Evolutionary conservation across 2,888 invertebrate genomes (phyloP).

Genomic region (Cerceris ruficornis): DNA sequence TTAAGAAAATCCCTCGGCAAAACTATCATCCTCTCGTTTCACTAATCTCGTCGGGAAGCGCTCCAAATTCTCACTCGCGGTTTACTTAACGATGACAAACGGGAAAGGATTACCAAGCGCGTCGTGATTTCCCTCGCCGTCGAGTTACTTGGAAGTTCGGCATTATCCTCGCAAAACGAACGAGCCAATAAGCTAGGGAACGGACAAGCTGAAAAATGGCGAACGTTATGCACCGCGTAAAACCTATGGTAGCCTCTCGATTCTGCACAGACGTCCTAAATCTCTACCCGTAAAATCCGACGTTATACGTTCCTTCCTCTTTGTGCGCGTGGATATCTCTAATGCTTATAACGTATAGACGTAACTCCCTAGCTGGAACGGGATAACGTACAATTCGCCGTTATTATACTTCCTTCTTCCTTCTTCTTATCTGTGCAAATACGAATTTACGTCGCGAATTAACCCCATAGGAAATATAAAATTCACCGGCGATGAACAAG

Average conservation of each 20-base stretch:
- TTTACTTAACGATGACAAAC: slow-evolving; percentile 66
- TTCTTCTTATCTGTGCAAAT: slow-evolving; percentile 12
- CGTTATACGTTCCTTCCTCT: slow-evolving; percentile 18
- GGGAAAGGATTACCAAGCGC: slow-evolving; percentile 52
- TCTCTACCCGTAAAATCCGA: slow-evolving; percentile 43
- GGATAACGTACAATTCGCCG: slow-evolving; percentile 29
- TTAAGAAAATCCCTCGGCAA: background rate
- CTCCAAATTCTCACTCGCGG: slow-evolving; percentile 26
- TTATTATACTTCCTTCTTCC: slow-evolving; percentile 24
- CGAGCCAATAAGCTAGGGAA: slow-evolving; percentile 37
- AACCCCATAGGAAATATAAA: slow-evolving; percentile 26
- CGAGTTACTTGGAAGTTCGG: slow-evolving; percentile 12
- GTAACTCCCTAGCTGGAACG: slow-evolving; percentile 1
- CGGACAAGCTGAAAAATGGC: slow-evolving; percentile 48
- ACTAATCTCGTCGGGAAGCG: slow-evolving; percentile 40
- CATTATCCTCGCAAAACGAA: slow-evolving; percentile 36
- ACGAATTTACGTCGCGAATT: slow-evolving; percentile 47
- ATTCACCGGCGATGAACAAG: background rate
- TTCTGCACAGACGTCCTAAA: slow-evolving; percentile 35
- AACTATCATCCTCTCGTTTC: slow-evolving; percentile 36
- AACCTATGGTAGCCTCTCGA: slow-evolving; percentile 8
- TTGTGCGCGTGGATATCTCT: background rate
- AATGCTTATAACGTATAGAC: background rate
- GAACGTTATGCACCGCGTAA: slow-evolving; percentile 3
- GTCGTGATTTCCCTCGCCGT: slow-evolving; percentile 46